phyloP scores from a whole-genome alignment of 2,113 vertebrate species.

The Lethenteron reissneri region DNA sequence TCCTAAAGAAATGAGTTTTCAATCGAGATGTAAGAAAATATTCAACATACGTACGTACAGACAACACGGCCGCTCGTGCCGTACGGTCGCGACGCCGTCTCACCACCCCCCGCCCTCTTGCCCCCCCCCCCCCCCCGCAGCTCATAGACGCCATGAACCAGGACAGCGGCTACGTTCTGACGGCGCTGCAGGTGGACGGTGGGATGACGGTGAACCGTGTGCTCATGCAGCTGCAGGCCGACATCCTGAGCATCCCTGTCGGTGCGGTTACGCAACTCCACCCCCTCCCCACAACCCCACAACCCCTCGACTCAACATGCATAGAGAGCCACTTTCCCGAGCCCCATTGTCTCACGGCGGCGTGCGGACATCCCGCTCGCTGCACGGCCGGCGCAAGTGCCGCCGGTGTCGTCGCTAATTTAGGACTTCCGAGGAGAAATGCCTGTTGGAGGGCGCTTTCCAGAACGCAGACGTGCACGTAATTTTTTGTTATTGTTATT shows the following conservation, averaged over 20 bases:
- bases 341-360: not conserved
- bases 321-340: not conserved
- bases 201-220: slow-evolving; percentile 73
- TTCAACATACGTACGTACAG: no score
- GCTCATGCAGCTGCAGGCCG: slow-evolving; percentile 77
- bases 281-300: not conserved
- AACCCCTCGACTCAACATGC: not conserved
- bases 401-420: no score
- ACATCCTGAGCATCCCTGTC: slow-evolving; percentile 74
- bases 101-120: not conserved
- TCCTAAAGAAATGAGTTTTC: no score
- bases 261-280: slow-evolving; percentile 25
- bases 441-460: no score
- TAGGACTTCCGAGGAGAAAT: no score
- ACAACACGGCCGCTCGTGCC: no score
- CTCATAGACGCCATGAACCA: slow-evolving; percentile 89
- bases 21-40: no score
- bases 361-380: no score
- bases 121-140: slow-evolving; percentile 21
- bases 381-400: no score
- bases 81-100: not conserved
- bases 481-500: no score
- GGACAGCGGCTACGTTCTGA: slow-evolving; percentile 64
- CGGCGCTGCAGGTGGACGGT: slow-evolving; percentile 61
- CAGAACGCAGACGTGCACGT: no score